Conservation (phyloP, 2,888 invertebrate species). For the Orgyia antiqua region DNA sequence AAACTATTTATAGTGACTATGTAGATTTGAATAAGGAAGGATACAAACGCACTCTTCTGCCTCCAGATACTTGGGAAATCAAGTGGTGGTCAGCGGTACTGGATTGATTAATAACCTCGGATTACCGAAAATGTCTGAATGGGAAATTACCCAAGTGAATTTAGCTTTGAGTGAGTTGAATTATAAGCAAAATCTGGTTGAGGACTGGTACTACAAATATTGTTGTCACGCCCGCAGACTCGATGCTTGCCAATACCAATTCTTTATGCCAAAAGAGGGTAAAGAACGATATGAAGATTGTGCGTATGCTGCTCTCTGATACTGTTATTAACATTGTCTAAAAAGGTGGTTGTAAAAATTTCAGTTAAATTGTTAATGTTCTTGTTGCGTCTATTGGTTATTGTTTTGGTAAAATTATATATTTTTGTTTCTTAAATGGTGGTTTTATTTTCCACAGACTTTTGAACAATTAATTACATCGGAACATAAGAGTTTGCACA, state of each 20-base stretch:
- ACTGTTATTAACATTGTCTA: too few species aligned
- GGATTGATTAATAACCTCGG: slow-evolving; percentile 69
- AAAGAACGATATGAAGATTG: slow-evolving; percentile 51
- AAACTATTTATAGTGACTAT: too few species aligned
- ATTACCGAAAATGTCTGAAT: slow-evolving; percentile 60
- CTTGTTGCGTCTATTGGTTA: too few species aligned
- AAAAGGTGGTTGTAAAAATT: too few species aligned
- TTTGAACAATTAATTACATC: too few species aligned
- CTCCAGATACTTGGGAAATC: slow-evolving; percentile 60
- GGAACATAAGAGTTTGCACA: too few species aligned
- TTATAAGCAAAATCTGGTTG: slow-evolving; percentile 31
- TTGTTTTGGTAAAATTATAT: too few species aligned
- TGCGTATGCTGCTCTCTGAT: slow-evolving; percentile 45
- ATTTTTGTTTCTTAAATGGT: too few species aligned
- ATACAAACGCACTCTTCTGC: slow-evolving; percentile 37
- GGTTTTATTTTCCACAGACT: too few species aligned
- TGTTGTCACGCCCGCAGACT: slow-evolving; percentile 36
- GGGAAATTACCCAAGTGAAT: slow-evolving; percentile 56
- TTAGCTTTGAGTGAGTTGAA: slow-evolving; percentile 49
- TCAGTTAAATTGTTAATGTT: too few species aligned
- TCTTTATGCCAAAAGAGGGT: slow-evolving; percentile 36
- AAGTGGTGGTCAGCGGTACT: slow-evolving; percentile 60
- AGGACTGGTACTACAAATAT: slow-evolving; percentile 52
- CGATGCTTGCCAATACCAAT: slow-evolving; percentile 39
- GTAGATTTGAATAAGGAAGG: slow-evolving; percentile 20